Conservation (phyloP, 53 echinoderm and acorn worm genomes). For the Apostichopus leukothele region DNA sequence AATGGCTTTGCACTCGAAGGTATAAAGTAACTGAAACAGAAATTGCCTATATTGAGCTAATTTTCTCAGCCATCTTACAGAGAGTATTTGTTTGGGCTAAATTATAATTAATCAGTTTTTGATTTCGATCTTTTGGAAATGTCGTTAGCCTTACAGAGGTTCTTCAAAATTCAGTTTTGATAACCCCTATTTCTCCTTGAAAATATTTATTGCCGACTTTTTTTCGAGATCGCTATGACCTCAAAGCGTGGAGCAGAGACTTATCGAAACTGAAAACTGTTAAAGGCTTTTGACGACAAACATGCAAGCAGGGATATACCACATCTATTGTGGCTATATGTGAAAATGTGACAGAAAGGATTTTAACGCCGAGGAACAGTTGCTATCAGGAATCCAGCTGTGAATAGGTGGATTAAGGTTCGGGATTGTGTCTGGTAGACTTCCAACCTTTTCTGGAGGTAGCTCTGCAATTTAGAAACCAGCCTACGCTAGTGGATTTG, state of each 20-base stretch:
- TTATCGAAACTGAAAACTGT: constrained; percentile 40
- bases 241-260: constrained; percentile 30
- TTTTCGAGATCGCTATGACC: constrained; percentile 26
- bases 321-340: constrained; percentile 26
- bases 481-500: too few relatives aligned
- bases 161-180: constrained; percentile 41
- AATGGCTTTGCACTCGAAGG: constrained; percentile 18
- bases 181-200: constrained; percentile 47
- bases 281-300: constrained; percentile 39
- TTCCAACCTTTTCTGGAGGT: too few relatives aligned
- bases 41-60: constrained; percentile 15
- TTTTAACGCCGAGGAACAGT: constrained; percentile 31
- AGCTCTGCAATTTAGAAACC: too few relatives aligned
- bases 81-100: constrained; percentile 32
- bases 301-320: constrained; percentile 6
- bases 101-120: constrained; percentile 47
- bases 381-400: constrained; percentile 1
- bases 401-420: neutral
- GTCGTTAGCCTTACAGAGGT: constrained; percentile 44
- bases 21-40: constrained; percentile 43
- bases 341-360: constrained; percentile 24
- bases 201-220: constrained; percentile 42
- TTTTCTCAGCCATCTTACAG: constrained; percentile 36
- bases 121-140: constrained; percentile 38
- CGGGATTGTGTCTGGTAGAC: too few relatives aligned